Percentiles rank a stretch among this genome's conserved stretches.
These are phyloP conservation scores for Archips crataeganus DNA, from an alignment of 2,888 invertebrate species.

Conservation along the genomic window DNA sequence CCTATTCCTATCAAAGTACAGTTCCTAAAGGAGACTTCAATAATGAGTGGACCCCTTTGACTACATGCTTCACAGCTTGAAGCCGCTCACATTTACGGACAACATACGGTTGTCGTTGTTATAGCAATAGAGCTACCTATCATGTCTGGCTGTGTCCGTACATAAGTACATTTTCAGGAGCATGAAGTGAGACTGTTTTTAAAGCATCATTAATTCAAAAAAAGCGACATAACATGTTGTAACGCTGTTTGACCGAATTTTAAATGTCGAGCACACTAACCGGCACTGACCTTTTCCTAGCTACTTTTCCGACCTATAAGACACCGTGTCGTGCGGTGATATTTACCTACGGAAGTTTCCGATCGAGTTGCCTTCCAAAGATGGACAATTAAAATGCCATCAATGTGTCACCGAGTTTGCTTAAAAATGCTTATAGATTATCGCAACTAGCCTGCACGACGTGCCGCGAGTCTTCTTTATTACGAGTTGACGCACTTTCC, in stretches of 20 bases:
- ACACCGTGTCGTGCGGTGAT: constrained; percentile 19
- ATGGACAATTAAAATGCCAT: constrained; percentile 14
- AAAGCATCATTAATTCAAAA: background rate
- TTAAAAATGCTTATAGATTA: background rate
- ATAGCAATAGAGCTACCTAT: too few relatives aligned
- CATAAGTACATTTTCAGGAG: background rate
- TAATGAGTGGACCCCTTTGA: too few relatives aligned
- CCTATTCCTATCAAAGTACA: background rate
- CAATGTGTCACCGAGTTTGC: background rate
- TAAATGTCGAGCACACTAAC: background rate
- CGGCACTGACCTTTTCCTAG: constrained; percentile 8
- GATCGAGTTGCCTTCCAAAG: constrained; percentile 17
- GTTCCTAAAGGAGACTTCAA: too few relatives aligned
- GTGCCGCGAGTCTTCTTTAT: background rate
- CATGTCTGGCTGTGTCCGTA: too few relatives aligned
- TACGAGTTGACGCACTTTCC: background rate
- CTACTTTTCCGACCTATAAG: constrained; percentile 5
- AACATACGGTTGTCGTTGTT: too few relatives aligned
- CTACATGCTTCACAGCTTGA: background rate
- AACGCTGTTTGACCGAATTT: background rate
- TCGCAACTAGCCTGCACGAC: background rate
- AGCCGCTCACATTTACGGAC: background rate
- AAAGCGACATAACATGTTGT: background rate
- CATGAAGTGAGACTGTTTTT: background rate
- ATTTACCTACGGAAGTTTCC: constrained; percentile 25